A percentile compares a stretch with the other conserved stretches of the same genome.
Evolutionary conservation across 2,113 vertebrate species (phyloP).

Genomic region (Madoqua kirkii): DNA sequence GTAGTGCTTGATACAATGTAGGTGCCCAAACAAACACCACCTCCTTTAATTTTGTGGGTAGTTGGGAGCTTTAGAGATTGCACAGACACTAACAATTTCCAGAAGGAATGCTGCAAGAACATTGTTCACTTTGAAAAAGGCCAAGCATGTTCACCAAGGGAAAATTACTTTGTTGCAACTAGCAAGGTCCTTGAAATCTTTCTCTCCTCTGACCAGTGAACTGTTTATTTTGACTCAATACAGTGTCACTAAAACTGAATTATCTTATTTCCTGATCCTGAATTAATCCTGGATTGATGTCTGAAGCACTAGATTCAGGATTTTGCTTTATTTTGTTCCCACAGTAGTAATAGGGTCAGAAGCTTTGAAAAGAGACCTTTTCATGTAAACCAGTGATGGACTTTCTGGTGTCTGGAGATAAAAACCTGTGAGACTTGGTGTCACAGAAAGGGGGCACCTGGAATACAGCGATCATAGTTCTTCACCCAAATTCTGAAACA

Average conservation of each 20-base stretch:
- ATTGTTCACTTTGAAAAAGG: background rate
- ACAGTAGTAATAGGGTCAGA: background rate
- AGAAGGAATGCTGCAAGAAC: background rate
- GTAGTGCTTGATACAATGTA: background rate
- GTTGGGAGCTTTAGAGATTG: background rate
- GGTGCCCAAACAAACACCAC: constrained; percentile 42
- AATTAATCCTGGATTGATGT: constrained; percentile 60
- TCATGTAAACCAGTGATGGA: background rate
- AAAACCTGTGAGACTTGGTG: background rate
- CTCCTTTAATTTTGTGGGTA: background rate
- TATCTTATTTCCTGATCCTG: constrained; percentile 64
- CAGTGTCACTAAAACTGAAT: constrained; percentile 63
- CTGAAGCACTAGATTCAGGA: constrained; percentile 58
- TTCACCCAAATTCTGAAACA: constrained; percentile 12
- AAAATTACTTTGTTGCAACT: constrained; percentile 1
- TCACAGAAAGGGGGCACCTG: background rate
- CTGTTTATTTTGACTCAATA: constrained; percentile 65
- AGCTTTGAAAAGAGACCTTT: background rate
- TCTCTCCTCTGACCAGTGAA: constrained; percentile 54
- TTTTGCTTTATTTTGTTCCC: constrained; percentile 21
- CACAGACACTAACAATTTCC: background rate
- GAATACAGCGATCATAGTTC: background rate
- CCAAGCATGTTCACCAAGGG: background rate
- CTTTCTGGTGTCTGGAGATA: background rate
- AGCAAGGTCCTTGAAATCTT: background rate